Evolutionary conservation across 2,113 vertebrate species (phyloP), one percentile per base, ranked within the genome.

Genomic region (Parus major): DNA sequence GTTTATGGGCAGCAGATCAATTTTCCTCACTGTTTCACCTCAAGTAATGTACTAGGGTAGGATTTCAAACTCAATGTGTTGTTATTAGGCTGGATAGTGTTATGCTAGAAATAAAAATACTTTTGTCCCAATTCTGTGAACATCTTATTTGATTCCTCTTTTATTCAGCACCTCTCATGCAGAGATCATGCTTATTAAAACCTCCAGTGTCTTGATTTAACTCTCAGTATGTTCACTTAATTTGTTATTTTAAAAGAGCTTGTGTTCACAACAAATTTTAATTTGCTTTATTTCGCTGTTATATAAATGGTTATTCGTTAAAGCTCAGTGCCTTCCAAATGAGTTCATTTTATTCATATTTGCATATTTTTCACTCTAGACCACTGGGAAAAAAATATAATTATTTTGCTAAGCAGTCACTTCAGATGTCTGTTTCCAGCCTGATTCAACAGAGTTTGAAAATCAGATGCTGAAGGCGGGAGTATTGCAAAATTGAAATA

Each of bases 281-380:
- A 90, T 95, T 84, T 91, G 53, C 36, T 78, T 92, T 95, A 91
- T 87, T 95, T 83, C 79, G 49, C 68, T 85, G 60, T 42, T 90
- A 75, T 71, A 93, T 78, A 93, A 96, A 90, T 93, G 65, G 42
- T 84, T 92, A 82, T 93, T 96, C 64, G 80, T 94, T 92, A 93
- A 95, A 93, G 42, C 69, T 46, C 65, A 65, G 80, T 33, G 50
- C 59, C 36, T 85, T 95, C 89, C 91, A 94, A 94, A 96, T 55
- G 12, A 83, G 56, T 36, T 89, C 4, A 46, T 68, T 89, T 95
- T 84, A 86, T 88, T 86, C 28, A 79, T 92, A 86, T 95, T 93
- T 96, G 72, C 88, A 88, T 95, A 86, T 86, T 94, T 94, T 95
- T 96, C 69, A 79, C 78, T 93, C 47, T 84, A 88, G 85, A 94